A percentile compares a stretch with the other conserved stretches of the same genome.
Conservation (phyloP, 1,140 invertebrate species). For the Aphidius ervi region DNA sequence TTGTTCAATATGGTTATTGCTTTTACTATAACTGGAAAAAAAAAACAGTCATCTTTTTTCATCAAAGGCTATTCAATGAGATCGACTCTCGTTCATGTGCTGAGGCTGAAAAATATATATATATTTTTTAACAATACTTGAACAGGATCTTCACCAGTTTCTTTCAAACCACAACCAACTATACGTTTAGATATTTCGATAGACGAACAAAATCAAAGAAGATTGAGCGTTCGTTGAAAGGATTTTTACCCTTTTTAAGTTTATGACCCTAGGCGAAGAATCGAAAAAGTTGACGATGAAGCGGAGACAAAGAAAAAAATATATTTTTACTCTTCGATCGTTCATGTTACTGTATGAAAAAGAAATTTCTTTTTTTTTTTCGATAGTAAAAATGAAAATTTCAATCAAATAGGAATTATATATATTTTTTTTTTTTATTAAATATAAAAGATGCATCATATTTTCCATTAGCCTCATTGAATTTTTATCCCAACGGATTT, state of each 20-base stretch:
- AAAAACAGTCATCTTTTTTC: too few species aligned
- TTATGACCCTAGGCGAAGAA: conserved; percentile 3
- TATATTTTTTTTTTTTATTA: too few species aligned
- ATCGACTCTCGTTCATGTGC: conserved; percentile 7
- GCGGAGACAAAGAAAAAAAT: conserved; percentile 8
- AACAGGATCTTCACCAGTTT: too few species aligned
- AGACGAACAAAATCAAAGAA: conserved; percentile 5
- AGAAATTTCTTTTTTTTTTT: too few species aligned
- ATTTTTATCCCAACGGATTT: too few species aligned
- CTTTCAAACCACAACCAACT: neutral
- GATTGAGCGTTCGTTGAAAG: conserved; percentile 10
- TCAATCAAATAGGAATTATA: too few species aligned
- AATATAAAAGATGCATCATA: too few species aligned
- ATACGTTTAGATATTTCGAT: neutral
- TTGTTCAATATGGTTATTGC: too few species aligned
- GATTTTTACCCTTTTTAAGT: conserved; percentile 9
- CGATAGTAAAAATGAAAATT: too few species aligned
- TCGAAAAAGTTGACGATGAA: conserved; percentile 10
- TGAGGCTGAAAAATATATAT: neutral
- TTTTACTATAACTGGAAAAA: too few species aligned
- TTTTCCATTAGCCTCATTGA: too few species aligned
- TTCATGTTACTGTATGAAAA: neutral
- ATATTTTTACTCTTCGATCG: conserved; percentile 2
- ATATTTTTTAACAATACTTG: too few species aligned
- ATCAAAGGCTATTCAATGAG: conserved; percentile 12